Percentiles rank a stretch among this genome's conserved stretches.
phyloP scores from a whole-genome alignment of 1,140 invertebrate genomes.

The Ptiloglossa arizonensis region DNA sequence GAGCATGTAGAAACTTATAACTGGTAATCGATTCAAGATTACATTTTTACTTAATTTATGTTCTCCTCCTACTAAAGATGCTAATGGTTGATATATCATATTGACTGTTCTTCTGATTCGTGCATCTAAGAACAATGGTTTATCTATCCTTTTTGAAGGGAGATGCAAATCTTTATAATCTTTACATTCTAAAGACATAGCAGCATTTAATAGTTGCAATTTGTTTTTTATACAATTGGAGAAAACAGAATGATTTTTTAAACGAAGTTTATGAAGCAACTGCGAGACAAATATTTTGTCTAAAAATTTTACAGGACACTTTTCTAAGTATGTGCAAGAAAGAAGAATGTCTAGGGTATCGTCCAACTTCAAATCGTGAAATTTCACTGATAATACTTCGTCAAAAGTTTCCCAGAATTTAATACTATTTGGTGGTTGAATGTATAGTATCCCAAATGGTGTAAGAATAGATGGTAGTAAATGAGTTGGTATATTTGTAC shows the following conservation, averaged over 20 bases:
- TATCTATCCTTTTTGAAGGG: slow-evolving; percentile 80
- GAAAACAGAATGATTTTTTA: slow-evolving; percentile 68
- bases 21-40: slow-evolving; percentile 82
- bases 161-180: slow-evolving; percentile 84
- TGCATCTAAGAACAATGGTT: slow-evolving; percentile 75
- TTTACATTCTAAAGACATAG: slow-evolving; percentile 85
- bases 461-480: slow-evolving; percentile 84
- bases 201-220: slow-evolving; percentile 85
- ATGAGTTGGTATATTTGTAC: slow-evolving; percentile 79
- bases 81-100: slow-evolving; percentile 79
- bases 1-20: slow-evolving; percentile 84
- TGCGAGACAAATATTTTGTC: slow-evolving; percentile 85
- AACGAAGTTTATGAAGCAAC: slow-evolving; percentile 84
- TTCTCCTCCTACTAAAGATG: slow-evolving; percentile 76
- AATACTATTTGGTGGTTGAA: slow-evolving; percentile 80
- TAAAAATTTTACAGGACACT: slow-evolving; percentile 85
- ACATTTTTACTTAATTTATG: slow-evolving; percentile 81
- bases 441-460: slow-evolving; percentile 85
- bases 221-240: slow-evolving; percentile 78
- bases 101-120: slow-evolving; percentile 82
- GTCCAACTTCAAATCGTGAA: slow-evolving; percentile 84
- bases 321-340: slow-evolving; percentile 85
- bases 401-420: slow-evolving; percentile 86
- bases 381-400: slow-evolving; percentile 82
- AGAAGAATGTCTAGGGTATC: slow-evolving; percentile 85